These are phyloP conservation scores for Thaumetopoea pityocampa DNA, from an alignment of 1,140 invertebrate species.

Conservation along the genomic window DNA sequence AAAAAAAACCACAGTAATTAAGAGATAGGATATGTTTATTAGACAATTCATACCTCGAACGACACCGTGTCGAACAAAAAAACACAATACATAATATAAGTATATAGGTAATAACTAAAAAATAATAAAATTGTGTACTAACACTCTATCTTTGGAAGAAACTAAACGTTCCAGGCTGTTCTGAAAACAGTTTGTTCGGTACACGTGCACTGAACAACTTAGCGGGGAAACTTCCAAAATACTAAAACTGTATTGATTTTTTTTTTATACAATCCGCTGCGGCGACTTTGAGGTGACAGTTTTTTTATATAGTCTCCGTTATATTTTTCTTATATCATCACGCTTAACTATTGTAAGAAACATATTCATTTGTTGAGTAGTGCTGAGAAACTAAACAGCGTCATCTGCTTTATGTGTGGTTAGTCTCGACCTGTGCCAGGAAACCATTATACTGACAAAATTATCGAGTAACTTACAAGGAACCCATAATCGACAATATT, in stretches of 20 bases:
- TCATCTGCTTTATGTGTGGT: too few species aligned
- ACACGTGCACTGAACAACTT: constrained; percentile 19
- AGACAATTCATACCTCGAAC: constrained; percentile 59
- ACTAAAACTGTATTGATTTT: constrained; percentile 32
- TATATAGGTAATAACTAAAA: constrained; percentile 25
- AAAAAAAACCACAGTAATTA: constrained; percentile 36
- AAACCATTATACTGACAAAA: too few species aligned
- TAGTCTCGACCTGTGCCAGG: too few species aligned
- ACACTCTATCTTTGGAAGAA: constrained; percentile 72
- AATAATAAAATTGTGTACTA: constrained; percentile 61
- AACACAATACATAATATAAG: too few species aligned
- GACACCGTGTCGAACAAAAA: constrained; percentile 33
- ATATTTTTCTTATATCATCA: too few species aligned
- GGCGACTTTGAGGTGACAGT: background rate
- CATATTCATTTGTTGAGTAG: too few species aligned
- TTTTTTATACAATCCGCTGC: constrained; percentile 1
- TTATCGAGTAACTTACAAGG: too few species aligned
- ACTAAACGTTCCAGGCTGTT: constrained; percentile 56
- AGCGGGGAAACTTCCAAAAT: constrained; percentile 51
- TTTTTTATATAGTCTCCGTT: constrained; percentile 2
- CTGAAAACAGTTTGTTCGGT: constrained; percentile 44
- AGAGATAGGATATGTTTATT: constrained; percentile 73
- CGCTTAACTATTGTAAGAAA: constrained; percentile 46
- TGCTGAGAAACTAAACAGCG: too few species aligned
- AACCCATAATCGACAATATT: too few species aligned